Percentiles rank a stretch among this genome's conserved stretches.
phyloP scores from a whole-genome alignment of 2,888 invertebrate genomes.

The Leptinotarsa tumamoca region DNA sequence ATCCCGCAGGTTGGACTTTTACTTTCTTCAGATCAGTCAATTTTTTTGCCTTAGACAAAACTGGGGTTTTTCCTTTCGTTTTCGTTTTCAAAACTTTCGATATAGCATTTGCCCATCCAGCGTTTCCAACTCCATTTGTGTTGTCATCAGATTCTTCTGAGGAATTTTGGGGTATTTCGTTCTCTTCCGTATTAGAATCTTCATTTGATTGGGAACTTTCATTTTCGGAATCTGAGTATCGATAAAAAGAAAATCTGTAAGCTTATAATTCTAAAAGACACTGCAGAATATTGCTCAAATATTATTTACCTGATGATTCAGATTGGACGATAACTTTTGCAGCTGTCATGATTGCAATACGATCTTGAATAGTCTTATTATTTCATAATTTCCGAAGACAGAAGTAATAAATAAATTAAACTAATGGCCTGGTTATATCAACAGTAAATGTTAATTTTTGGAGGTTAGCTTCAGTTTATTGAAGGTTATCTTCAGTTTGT shows the following conservation, averaged over 20 bases:
- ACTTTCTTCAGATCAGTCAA: constrained; percentile 70
- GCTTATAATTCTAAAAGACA: no score
- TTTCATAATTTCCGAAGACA: no score
- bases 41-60: constrained; percentile 85
- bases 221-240: neutral
- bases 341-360: neutral
- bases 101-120: constrained; percentile 87
- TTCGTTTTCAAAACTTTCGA: constrained; percentile 81
- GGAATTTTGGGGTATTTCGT: constrained; percentile 22
- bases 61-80: constrained; percentile 80
- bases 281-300: neutral
- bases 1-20: constrained; percentile 68
- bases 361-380: no score
- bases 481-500: no score
- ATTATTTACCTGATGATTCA: neutral
- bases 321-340: neutral
- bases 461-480: no score
- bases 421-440: no score
- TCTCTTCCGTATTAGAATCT: constrained; percentile 6
- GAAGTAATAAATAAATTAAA: no score
- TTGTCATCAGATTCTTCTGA: constrained; percentile 39
- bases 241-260: neutral
- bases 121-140: constrained; percentile 67
- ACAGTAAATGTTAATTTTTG: no score
- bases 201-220: neutral